phyloP scores from a whole-genome alignment of 2,888 invertebrate genomes.

The Nudaria mundana region DNA sequence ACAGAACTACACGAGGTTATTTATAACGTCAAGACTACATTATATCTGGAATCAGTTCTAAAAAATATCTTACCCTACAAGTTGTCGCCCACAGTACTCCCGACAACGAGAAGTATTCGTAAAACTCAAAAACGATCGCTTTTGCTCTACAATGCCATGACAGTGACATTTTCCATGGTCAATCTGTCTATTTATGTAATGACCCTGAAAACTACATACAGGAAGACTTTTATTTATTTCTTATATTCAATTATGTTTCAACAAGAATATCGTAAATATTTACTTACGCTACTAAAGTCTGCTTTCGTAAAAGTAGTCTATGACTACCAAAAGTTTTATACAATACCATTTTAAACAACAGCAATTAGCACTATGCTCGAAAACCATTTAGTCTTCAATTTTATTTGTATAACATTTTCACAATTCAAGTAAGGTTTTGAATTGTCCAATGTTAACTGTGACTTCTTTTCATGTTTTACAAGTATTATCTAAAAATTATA shows the following conservation, averaged over 20 bases:
- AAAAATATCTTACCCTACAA: constrained; percentile 88
- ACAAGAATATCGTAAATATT: background rate
- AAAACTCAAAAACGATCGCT: constrained; percentile 61
- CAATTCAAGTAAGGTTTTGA: background rate
- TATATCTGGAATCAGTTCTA: too few relatives aligned
- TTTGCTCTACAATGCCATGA: constrained; percentile 46
- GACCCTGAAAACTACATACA: constrained; percentile 76
- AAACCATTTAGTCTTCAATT: background rate
- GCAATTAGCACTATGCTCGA: background rate
- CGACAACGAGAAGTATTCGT: constrained; percentile 75
- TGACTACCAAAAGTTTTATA: constrained; percentile 36
- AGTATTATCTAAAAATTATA: too few relatives aligned
- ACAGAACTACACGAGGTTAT: too few relatives aligned
- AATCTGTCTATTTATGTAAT: constrained; percentile 67
- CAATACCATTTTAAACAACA: constrained; percentile 43
- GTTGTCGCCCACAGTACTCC: constrained; percentile 86
- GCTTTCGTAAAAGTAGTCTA: constrained; percentile 35
- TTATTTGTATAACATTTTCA: background rate
- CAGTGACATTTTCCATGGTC: constrained; percentile 56
- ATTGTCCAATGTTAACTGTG: background rate
- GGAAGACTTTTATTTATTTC: constrained; percentile 24
- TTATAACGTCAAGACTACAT: too few relatives aligned
- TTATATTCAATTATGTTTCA: background rate
- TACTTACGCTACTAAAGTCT: constrained; percentile 42
- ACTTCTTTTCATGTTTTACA: background rate